Evolutionary conservation across 1,140 invertebrate species (phyloP).

Genomic region (Ceratoteleas bidentatus): DNA sequence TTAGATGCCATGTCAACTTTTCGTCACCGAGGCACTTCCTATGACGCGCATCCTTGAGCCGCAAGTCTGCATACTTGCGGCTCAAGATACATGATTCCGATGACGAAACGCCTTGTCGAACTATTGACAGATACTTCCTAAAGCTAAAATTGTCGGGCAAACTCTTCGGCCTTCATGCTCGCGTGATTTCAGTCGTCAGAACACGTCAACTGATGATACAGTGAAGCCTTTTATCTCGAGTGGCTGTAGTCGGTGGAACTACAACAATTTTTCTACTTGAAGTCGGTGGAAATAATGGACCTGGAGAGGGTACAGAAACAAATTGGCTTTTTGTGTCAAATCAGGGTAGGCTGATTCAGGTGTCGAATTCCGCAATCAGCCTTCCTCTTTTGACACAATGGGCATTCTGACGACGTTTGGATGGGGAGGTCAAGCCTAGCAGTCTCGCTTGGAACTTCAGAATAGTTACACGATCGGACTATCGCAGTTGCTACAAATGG

Average conservation of each 20-base stretch:
- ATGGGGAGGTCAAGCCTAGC: constrained; percentile 24
- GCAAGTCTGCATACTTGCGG: constrained; percentile 46
- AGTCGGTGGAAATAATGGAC: too few relatives aligned
- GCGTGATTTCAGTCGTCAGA: constrained; percentile 32
- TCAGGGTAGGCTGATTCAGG: too few relatives aligned
- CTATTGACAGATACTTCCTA: constrained; percentile 63
- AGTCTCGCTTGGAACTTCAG: constrained; percentile 7
- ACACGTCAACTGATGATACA: neutral
- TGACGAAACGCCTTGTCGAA: constrained; percentile 60
- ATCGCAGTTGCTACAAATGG: constrained; percentile 88
- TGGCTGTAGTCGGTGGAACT: too few relatives aligned
- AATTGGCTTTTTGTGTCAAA: too few relatives aligned
- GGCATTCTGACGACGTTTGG: constrained; percentile 13
- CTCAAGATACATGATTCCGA: constrained; percentile 47
- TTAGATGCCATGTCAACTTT: constrained; percentile 31
- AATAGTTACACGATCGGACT: constrained; percentile 89
- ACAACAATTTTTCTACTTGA: too few relatives aligned
- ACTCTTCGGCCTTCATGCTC: constrained; percentile 56
- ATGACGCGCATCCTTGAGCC: constrained; percentile 56
- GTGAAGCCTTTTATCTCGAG: constrained; percentile 12
- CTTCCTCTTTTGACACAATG: too few relatives aligned
- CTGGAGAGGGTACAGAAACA: too few relatives aligned
- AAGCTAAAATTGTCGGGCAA: constrained; percentile 46
- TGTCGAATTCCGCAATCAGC: too few relatives aligned
- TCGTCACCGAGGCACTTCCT: constrained; percentile 44